phyloP scores from a whole-genome alignment of 2,797 vertebrate species.

The Sus cebifrons region DNA sequence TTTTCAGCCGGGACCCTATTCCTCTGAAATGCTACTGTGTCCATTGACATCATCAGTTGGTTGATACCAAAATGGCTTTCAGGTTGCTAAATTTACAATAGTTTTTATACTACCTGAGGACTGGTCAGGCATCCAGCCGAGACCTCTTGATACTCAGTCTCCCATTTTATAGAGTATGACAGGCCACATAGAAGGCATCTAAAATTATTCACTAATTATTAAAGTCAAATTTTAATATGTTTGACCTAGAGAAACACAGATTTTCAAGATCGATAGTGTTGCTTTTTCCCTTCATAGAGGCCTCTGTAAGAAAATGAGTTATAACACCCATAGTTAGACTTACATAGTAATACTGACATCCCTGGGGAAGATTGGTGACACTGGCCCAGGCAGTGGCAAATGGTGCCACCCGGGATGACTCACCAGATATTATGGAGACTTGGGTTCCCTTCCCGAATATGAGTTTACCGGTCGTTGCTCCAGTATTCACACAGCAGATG shows the following conservation, averaged over 20 bases:
- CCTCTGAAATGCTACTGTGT: neutral
- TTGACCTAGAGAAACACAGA: constrained; percentile 70
- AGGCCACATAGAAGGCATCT: constrained; percentile 61
- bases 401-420: constrained; percentile 62
- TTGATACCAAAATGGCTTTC: neutral
- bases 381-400: neutral
- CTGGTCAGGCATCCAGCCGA: constrained; percentile 65
- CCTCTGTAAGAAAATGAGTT: constrained; percentile 44
- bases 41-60: neutral
- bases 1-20: neutral
- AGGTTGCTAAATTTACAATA: constrained; percentile 45
- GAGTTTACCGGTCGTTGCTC: constrained; percentile 65
- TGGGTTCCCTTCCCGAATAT: constrained; percentile 76
- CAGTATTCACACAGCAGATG: constrained; percentile 51
- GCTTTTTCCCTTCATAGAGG: constrained; percentile 14
- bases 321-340: neutral
- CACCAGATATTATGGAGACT: constrained; percentile 71
- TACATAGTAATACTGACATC: neutral
- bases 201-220: constrained; percentile 61
- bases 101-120: constrained; percentile 61
- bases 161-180: constrained; percentile 37
- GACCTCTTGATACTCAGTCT: neutral
- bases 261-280: constrained; percentile 56
- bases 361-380: neutral
- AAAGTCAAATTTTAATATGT: constrained; percentile 75